Base-by-base conservation (phyloP, 1,140 invertebrate genomes). In the Delia radicum region DNA sequence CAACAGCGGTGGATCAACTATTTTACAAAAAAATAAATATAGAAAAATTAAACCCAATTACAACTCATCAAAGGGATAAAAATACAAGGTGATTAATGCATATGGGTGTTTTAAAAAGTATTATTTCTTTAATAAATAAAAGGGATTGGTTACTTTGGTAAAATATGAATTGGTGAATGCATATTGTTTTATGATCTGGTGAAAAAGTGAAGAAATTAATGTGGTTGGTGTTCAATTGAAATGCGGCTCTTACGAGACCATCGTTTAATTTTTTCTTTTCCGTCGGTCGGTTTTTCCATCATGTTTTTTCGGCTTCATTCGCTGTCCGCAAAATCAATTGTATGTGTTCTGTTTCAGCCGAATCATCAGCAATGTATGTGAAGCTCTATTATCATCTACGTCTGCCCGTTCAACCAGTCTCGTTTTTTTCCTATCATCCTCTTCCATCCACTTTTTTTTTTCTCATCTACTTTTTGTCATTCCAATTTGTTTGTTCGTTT, bases 251-350 rank as follows among this genome's bases (percentile, higher is more conserved):
- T 55, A 55, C 48, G 48, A 55, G 48, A 55, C 48, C 48, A 55
- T 55, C 48, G 46, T 33, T 33, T 33, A 15, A 18, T 55, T 55
- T 55, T 18, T 55, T 21, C n/a, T 55, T 55, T 55, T n/a, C 48
- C 48, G 27, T 67, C 63, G 31, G 63, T 67, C 63, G 63, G 15
- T 33, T 29, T 67, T 29, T 67, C 31, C 63, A 33, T 29, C 63
- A 29, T 33, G 31, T 67, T 29, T 67, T 67, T 67, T 67, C 63
- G 63, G 63, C 63, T 67, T 33, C 63, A 67, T 29, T 29, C 63
- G 63, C 63, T n/a, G 63, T 67, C 63, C 63, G 63, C 63, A 67
- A 67, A 67, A 67, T 67, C 63, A 67, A 67, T 67, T 67, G 63
- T 33, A 33, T 55, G 26, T 33, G 63, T 67, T 67, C 27, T 28